These are phyloP conservation scores for Gambusia affinis DNA, from an alignment of 2,113 vertebrate genomes.

Conservation along the genomic window DNA sequence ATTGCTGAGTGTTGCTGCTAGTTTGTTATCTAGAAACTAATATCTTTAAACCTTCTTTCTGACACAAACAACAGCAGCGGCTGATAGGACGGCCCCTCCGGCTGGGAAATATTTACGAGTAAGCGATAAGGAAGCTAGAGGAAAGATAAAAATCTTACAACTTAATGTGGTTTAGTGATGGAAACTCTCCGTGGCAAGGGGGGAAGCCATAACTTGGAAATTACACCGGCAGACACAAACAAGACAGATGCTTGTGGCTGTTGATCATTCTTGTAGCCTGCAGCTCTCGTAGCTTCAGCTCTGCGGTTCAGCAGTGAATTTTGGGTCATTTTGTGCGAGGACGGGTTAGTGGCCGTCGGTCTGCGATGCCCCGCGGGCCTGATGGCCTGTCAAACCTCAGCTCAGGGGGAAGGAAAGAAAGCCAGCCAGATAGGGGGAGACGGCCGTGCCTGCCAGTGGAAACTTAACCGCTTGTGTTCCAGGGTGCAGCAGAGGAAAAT, in stretches of 20 bases:
- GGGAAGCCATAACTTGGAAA: slow-evolving; percentile 43
- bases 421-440: slow-evolving; percentile 67
- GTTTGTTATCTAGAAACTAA: slow-evolving; percentile 24
- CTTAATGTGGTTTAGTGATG: slow-evolving; percentile 55
- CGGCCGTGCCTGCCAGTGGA: slow-evolving; percentile 64
- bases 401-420: slow-evolving; percentile 51
- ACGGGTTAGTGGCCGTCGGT: slow-evolving; percentile 44
- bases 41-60: slow-evolving; percentile 12
- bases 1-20: background rate
- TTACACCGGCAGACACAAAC: slow-evolving; percentile 25
- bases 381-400: slow-evolving; percentile 70
- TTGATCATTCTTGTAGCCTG: slow-evolving; percentile 5
- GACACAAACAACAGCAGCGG: slow-evolving; percentile 33
- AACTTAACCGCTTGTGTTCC: slow-evolving; percentile 75
- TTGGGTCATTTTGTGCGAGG: slow-evolving; percentile 8
- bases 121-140: slow-evolving; percentile 32
- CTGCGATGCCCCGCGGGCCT: slow-evolving; percentile 60
- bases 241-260: slow-evolving; percentile 19
- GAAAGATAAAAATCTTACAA: slow-evolving; percentile 4
- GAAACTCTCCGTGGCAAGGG: slow-evolving; percentile 44
- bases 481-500: slow-evolving; percentile 63
- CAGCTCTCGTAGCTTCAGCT: background rate
- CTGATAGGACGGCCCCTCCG: slow-evolving; percentile 16
- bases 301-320: slow-evolving; percentile 10
- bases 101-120: slow-evolving; percentile 39